These are phyloP conservation scores for Dicranocentrus wangi DNA, from an alignment of 2,888 invertebrate genomes.

Conservation along the genomic window DNA sequence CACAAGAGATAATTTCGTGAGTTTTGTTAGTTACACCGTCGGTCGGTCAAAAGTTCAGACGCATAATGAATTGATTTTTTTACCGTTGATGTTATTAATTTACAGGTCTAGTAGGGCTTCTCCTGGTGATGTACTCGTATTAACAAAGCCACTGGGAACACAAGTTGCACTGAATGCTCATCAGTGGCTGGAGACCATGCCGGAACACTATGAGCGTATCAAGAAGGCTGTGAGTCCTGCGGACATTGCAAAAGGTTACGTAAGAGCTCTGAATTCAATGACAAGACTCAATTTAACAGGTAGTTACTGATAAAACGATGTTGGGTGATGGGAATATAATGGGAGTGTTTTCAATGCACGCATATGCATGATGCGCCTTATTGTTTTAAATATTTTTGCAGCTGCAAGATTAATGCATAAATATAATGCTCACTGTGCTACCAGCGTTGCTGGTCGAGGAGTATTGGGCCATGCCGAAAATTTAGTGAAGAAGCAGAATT, in stretches of 20 bases:
- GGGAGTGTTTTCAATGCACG: no score
- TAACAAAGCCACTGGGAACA: conserved; percentile 89
- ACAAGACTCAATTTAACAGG: conserved; percentile 84
- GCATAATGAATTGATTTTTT: no score
- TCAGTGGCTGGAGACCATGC: conserved; percentile 86
- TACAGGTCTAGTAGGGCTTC: conserved; percentile 83
- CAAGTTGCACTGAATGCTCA: conserved; percentile 88
- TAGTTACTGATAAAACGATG: conserved; percentile 69
- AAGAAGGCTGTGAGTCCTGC: conserved; percentile 81
- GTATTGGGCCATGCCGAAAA: no score
- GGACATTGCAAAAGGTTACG: conserved; percentile 82
- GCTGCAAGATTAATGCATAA: background rate
- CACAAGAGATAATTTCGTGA: conserved; percentile 83
- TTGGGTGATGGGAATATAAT: background rate
- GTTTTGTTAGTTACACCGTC: no score
- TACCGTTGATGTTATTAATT: no score
- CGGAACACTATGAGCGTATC: conserved; percentile 83
- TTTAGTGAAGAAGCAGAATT: no score
- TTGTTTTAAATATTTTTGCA: background rate
- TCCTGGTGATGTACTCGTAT: conserved; percentile 85
- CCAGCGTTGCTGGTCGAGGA: no score
- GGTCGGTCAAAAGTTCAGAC: no score
- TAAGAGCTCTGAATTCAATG: conserved; percentile 86
- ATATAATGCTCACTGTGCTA: background rate
- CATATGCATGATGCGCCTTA: no score